Evolutionary conservation across 2,888 invertebrate genomes (phyloP).

Genomic region (Asteroscopus sphinx): DNA sequence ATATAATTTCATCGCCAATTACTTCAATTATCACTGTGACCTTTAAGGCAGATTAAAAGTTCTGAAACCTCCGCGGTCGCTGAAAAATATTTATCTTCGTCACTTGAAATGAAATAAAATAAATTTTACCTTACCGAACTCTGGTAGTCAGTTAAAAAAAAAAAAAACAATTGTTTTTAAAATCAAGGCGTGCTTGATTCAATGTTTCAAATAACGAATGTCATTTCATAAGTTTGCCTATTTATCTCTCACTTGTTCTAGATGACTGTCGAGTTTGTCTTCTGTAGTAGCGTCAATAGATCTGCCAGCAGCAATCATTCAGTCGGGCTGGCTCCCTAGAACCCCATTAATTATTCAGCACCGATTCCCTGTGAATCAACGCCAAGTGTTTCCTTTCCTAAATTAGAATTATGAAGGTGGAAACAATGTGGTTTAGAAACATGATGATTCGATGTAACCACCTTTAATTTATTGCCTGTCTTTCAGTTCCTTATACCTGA

Average conservation of each 20-base stretch:
- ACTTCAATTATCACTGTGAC: slow-evolving; percentile 48
- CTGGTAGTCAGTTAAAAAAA: background rate
- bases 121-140: background rate
- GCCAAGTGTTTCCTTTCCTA: slow-evolving; percentile 61
- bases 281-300: slow-evolving; percentile 39
- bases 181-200: no score
- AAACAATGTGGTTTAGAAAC: slow-evolving; percentile 72
- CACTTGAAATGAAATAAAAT: slow-evolving; percentile 7
- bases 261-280: slow-evolving; percentile 34
- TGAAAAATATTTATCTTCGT: slow-evolving; percentile 13
- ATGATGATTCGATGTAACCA: slow-evolving; percentile 66
- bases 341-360: slow-evolving; percentile 80
- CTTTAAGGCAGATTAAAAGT: slow-evolving; percentile 31
- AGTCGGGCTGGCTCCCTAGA: slow-evolving; percentile 31
- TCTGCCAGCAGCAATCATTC: slow-evolving; percentile 46
- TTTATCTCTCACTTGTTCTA: slow-evolving; percentile 19
- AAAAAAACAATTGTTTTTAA: no score
- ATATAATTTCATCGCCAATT: slow-evolving; percentile 49
- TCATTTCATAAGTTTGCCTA: background rate
- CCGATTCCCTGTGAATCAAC: slow-evolving; percentile 73
- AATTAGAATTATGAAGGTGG: slow-evolving; percentile 74
- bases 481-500: slow-evolving; percentile 33
- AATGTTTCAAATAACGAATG: slow-evolving; percentile 10
- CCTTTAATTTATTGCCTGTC: slow-evolving; percentile 58
- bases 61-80: slow-evolving; percentile 14